These are phyloP conservation scores for Oncorhynchus keta DNA, from an alignment of 2,113 vertebrate species.

Conservation along the genomic window DNA sequence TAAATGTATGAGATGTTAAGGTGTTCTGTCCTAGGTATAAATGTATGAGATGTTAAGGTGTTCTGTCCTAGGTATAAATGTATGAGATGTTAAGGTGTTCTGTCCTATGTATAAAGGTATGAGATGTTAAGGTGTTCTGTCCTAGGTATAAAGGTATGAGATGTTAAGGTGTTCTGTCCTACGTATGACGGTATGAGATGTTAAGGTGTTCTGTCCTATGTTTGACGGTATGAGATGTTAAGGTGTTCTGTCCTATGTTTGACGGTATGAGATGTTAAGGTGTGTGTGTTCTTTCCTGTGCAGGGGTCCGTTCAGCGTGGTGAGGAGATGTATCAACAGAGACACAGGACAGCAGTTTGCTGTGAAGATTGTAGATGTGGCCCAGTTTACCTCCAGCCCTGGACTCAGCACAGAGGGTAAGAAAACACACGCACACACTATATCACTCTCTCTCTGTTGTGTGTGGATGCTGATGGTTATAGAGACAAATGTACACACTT, in stretches of 20 bases:
- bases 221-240: neutral
- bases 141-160: neutral
- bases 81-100: neutral
- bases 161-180: neutral
- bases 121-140: neutral
- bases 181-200: too few relatives aligned
- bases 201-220: neutral
- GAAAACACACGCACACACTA: conserved; percentile 24
- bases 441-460: too few relatives aligned
- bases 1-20: too few relatives aligned
- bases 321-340: conserved; percentile 97
- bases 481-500: neutral
- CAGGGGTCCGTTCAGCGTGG: conserved; percentile 98
- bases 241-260: neutral
- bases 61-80: too few relatives aligned
- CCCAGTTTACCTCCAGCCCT: conserved; percentile 98
- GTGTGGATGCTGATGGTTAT: too few relatives aligned
- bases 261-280: neutral
- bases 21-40: too few relatives aligned
- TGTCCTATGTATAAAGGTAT: neutral
- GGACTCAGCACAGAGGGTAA: conserved; percentile 99
- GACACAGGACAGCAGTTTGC: conserved; percentile 98
- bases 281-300: conserved; percentile 31
- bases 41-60: too few relatives aligned
- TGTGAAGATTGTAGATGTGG: conserved; percentile 98